Evolutionary conservation across 1,140 invertebrate species (phyloP).

Genomic region (Drosophila varians): DNA sequence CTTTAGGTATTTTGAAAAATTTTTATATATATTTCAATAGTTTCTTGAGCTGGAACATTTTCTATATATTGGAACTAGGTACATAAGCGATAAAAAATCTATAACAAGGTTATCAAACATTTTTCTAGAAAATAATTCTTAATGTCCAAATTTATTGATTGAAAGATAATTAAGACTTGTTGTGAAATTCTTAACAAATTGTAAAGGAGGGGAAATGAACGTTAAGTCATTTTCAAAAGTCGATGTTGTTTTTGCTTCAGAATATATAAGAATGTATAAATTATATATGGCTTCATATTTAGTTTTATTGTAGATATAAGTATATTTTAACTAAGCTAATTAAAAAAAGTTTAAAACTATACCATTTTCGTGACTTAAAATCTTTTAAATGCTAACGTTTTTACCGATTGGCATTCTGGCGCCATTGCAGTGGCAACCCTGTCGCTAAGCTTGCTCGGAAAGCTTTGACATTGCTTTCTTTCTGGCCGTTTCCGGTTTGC

Average conservation of each 20-base stretch:
- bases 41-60: no score
- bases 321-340: no score
- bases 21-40: no score
- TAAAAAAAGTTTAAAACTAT: no score
- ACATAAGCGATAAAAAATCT: background rate
- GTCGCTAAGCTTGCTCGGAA: background rate
- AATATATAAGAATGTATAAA: background rate
- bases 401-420: background rate
- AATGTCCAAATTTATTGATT: background rate
- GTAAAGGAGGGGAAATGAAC: background rate
- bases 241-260: background rate
- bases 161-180: background rate
- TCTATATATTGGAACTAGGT: no score
- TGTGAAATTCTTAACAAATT: background rate
- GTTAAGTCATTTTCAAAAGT: background rate
- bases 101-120: background rate
- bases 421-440: constrained; percentile 2
- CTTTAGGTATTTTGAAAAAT: no score
- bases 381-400: background rate
- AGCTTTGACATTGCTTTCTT: background rate
- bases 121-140: background rate
- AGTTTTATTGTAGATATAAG: no score
- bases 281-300: background rate
- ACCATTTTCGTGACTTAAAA: no score
- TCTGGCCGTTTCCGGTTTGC: background rate